A percentile compares a stretch with the other conserved stretches of the same genome.
Conservation (phyloP, 2,113 vertebrate genomes). For the Aphelocoma coerulescens region DNA sequence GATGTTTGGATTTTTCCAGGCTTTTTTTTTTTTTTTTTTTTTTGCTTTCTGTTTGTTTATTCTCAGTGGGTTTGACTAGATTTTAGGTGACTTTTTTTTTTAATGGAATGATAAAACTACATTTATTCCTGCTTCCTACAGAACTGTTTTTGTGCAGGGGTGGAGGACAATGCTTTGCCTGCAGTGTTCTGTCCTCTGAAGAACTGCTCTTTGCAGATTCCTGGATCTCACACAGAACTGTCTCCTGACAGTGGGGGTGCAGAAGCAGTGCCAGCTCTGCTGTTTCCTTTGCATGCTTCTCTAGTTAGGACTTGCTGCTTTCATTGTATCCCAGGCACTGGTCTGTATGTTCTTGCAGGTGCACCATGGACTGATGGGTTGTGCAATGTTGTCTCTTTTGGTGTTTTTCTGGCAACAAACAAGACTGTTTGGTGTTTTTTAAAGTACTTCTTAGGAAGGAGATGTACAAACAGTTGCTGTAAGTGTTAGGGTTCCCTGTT, state of each 20-base stretch:
- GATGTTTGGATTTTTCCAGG: background rate
- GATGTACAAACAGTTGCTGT: background rate
- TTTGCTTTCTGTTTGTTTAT: background rate
- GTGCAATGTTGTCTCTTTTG: background rate
- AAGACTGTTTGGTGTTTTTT: background rate
- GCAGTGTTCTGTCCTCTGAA: background rate
- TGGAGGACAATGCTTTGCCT: background rate
- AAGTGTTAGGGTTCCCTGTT: background rate
- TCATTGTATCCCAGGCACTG: fast-evolving
- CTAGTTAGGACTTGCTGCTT: background rate
- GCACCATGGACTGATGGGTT: background rate
- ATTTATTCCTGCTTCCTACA: background rate
- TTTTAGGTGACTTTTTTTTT: background rate
- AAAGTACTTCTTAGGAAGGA: background rate
- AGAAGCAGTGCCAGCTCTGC: background rate
- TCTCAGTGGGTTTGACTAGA: background rate
- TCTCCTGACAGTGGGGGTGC: background rate
- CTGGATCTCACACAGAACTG: background rate
- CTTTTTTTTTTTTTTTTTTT: background rate
- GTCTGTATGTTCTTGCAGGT: background rate
- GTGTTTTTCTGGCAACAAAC: background rate
- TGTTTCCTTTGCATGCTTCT: background rate
- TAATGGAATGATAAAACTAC: background rate
- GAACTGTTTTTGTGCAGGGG: background rate
- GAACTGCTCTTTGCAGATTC: background rate